Conservation (phyloP, 2,113 vertebrate genomes). For the Garra rufa region DNA sequence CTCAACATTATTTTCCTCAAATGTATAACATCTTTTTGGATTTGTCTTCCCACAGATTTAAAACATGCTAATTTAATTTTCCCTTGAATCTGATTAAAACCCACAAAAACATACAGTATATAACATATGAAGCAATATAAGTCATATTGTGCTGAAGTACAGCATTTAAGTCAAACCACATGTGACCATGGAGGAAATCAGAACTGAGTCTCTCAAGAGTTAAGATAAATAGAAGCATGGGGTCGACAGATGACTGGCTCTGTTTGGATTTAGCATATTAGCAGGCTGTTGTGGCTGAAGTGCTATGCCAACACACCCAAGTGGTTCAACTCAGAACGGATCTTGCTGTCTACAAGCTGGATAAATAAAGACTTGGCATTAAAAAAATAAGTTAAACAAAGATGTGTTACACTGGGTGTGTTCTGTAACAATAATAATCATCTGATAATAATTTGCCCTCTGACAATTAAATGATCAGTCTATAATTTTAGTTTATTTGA, state of each 20-base stretch:
- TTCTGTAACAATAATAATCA: neutral
- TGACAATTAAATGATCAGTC: no score
- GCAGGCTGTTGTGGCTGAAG: constrained; percentile 6
- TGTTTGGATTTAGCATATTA: constrained; percentile 33
- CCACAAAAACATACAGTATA: neutral
- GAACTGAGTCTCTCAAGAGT: constrained; percentile 15
- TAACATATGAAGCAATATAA: neutral
- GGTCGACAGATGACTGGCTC: constrained; percentile 2
- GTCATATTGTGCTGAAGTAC: neutral
- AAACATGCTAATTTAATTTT: constrained; percentile 4
- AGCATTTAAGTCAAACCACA: constrained; percentile 20
- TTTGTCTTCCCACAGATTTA: neutral
- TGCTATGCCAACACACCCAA: constrained; percentile 20
- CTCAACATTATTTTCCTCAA: neutral
- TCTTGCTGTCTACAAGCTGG: constrained; percentile 19
- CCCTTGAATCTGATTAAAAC: neutral
- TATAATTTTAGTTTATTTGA: no score
- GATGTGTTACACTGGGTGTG: constrained; percentile 7
- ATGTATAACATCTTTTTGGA: neutral
- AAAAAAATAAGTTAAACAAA: constrained; percentile 12
- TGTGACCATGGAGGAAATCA: constrained; percentile 22
- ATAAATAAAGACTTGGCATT: neutral
- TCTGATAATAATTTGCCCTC: no score
- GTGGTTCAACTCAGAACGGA: neutral
- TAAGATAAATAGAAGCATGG: neutral